phyloP scores from a whole-genome alignment of 2,888 invertebrate species.

The Chirona hameri region DNA sequence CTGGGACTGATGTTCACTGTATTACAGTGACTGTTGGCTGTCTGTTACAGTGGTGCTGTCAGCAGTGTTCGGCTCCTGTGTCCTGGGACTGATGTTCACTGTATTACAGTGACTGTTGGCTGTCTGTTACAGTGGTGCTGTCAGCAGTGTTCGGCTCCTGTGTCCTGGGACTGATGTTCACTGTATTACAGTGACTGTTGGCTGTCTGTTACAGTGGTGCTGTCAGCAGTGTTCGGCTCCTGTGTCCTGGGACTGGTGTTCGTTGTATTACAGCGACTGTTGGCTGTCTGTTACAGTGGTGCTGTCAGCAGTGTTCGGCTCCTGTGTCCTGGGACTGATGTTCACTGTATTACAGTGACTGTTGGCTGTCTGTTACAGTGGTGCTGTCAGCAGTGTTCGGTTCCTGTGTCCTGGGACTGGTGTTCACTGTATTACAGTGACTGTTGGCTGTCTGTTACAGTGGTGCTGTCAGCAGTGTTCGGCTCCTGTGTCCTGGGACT shows the following conservation, averaged over 20 bases:
- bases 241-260: neutral
- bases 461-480: neutral
- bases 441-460: too few species aligned
- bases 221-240: neutral
- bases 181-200: neutral
- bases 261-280: neutral
- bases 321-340: neutral
- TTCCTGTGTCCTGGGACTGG: neutral
- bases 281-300: neutral
- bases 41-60: neutral
- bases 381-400: neutral
- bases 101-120: neutral
- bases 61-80: neutral
- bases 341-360: neutral
- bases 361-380: too few species aligned
- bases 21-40: neutral
- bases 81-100: neutral
- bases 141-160: neutral
- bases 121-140: too few species aligned
- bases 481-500: neutral
- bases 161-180: neutral
- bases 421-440: neutral
- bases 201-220: too few species aligned
- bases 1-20: neutral
- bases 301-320: neutral